A percentile compares a stretch with the other conserved stretches of the same genome.
phyloP scores from a whole-genome alignment of 1,140 invertebrate genomes.

The Zaprionus vittiger region DNA sequence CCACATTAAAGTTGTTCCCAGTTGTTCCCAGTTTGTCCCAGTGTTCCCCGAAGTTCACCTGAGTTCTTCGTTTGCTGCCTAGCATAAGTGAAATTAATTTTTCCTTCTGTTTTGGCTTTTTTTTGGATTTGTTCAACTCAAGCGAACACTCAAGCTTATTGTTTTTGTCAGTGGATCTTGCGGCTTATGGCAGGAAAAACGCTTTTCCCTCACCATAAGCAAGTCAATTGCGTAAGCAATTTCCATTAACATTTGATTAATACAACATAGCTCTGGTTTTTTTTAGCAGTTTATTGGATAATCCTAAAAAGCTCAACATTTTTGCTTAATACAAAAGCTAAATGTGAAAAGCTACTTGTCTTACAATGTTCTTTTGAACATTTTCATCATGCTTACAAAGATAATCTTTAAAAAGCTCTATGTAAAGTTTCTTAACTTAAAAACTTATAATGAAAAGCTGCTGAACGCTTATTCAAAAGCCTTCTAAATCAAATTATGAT shows the following conservation, averaged over 20 bases:
- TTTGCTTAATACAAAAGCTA: not conserved
- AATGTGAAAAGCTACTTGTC: not conserved
- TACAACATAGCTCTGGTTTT: not conserved
- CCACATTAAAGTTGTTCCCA: slow-evolving; percentile 51
- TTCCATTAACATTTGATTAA: not conserved
- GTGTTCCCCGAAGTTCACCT: not conserved
- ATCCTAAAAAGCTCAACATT: not conserved
- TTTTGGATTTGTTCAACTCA: not conserved
- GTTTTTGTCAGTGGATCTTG: not conserved
- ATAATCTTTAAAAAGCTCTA: too few relatives aligned
- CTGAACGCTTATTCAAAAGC: too few relatives aligned
- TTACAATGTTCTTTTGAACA: not conserved
- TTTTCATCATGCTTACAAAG: too few relatives aligned
- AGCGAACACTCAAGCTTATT: not conserved
- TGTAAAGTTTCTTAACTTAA: too few relatives aligned
- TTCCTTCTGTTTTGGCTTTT: slow-evolving; percentile 12
- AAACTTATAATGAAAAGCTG: too few relatives aligned
- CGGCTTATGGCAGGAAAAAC: not conserved
- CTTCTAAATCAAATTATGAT: too few relatives aligned
- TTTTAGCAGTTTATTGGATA: not conserved
- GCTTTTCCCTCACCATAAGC: not conserved
- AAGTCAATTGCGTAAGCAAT: not conserved
- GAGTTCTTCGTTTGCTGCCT: slow-evolving; percentile 26
- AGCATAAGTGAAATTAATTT: slow-evolving; percentile 62
- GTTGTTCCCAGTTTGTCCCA: not conserved